phyloP scores from a whole-genome alignment of 2,113 vertebrate species.

The Pteropus alecto region DNA sequence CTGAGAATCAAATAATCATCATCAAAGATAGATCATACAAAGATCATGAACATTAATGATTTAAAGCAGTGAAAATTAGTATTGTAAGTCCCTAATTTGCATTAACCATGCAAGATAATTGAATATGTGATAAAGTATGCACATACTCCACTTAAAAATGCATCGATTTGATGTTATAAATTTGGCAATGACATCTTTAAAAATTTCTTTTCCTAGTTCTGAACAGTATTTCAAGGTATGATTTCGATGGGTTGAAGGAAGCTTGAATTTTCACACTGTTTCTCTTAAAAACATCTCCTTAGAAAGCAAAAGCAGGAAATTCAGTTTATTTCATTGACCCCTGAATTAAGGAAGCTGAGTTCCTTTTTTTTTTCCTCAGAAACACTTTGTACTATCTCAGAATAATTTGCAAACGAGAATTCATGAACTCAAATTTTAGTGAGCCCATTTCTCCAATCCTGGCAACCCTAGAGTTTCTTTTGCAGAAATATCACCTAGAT shows the following conservation, averaged over 20 bases:
- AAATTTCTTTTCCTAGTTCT: not conserved
- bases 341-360: not conserved
- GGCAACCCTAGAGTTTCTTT: not conserved
- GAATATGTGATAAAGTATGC: not conserved
- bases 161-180: not conserved
- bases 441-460: not conserved
- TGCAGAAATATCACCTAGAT: not conserved
- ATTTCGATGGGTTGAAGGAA: not conserved
- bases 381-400: not conserved
- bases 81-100: not conserved
- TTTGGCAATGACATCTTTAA: not conserved
- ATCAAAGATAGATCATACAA: not conserved
- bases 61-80: not conserved
- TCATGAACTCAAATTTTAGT: not conserved
- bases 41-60: not conserved
- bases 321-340: not conserved
- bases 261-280: not conserved
- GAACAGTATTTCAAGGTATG: not conserved
- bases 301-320: slow-evolving; percentile 30
- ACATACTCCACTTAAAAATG: not conserved
- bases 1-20: not conserved
- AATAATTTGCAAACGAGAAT: slow-evolving; percentile 30
- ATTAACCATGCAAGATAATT: not conserved
- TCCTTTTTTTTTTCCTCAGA: not conserved
- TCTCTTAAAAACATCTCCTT: not conserved